Conservation (phyloP, 2,797 vertebrate genomes). For the Semotilus atromaculatus region DNA sequence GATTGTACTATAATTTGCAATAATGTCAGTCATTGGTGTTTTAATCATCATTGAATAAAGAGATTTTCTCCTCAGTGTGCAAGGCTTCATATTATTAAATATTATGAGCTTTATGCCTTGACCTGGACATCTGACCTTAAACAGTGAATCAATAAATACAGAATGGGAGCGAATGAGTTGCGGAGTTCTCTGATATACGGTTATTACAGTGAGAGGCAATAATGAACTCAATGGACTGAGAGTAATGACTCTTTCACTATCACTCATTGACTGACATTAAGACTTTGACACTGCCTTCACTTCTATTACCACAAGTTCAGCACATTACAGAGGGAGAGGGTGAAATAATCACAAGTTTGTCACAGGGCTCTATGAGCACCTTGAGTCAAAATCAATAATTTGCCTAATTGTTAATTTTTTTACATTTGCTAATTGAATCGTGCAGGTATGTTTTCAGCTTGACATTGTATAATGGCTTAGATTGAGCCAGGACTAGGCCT, state of each 20-base stretch:
- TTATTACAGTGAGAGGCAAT: conserved; percentile 69
- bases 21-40: neutral
- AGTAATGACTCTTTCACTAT: conserved; percentile 59
- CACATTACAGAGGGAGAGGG: neutral
- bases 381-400: neutral
- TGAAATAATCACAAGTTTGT: conserved; percentile 11
- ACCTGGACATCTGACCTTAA: conserved; percentile 47
- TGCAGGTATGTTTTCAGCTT: too few species aligned
- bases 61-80: neutral
- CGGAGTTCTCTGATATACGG: conserved; percentile 58
- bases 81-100: conserved; percentile 32
- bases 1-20: neutral
- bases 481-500: neutral
- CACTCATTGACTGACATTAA: conserved; percentile 42
- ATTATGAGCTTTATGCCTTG: conserved; percentile 35
- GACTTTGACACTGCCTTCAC: conserved; percentile 42
- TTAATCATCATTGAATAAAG: conserved; percentile 10
- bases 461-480: too few species aligned
- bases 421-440: too few species aligned
- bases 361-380: neutral
- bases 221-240: conserved; percentile 67
- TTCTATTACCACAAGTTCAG: conserved; percentile 34
- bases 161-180: conserved; percentile 67
- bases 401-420: too few species aligned
- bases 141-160: conserved; percentile 66